Percentiles rank a stretch among this genome's conserved stretches.
Conservation (phyloP, 1,140 invertebrate species). For the Cylas formicarius region DNA sequence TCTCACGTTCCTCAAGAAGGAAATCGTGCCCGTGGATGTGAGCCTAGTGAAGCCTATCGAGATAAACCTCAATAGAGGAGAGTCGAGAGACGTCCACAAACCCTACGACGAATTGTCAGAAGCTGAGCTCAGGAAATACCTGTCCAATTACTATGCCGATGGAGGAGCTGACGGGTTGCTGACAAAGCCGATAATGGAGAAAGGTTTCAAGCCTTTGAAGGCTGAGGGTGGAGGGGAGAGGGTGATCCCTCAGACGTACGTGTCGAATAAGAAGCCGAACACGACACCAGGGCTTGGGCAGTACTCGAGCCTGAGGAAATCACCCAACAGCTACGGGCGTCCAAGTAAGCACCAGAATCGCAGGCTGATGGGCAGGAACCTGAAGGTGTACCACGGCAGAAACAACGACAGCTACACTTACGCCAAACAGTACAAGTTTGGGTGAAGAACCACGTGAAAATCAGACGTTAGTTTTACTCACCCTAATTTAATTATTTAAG, state of each 20-base stretch:
- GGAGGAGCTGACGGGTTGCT: too few species aligned
- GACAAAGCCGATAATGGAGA: slow-evolving; percentile 20
- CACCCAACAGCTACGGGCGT: too few species aligned
- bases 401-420: too few species aligned
- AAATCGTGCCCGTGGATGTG: slow-evolving; percentile 29
- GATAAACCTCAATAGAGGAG: slow-evolving; percentile 22
- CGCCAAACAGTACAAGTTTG: too few species aligned
- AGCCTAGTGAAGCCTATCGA: slow-evolving; percentile 28
- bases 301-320: too few species aligned
- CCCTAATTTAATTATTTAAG: too few species aligned
- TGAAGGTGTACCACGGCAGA: too few species aligned
- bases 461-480: too few species aligned
- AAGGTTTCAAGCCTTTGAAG: slow-evolving; percentile 26
- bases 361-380: too few species aligned
- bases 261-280: slow-evolving; percentile 25
- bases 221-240: slow-evolving; percentile 7
- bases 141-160: slow-evolving; percentile 22
- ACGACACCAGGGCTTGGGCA: slow-evolving; percentile 30
- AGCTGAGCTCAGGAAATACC: slow-evolving; percentile 25
- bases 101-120: slow-evolving; percentile 22
- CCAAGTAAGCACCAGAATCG: too few species aligned
- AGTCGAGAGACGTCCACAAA: slow-evolving; percentile 11
- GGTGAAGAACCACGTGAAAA: too few species aligned
- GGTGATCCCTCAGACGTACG: slow-evolving; percentile 23
- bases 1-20: slow-evolving; percentile 24